Evolutionary conservation across 1,140 invertebrate species (phyloP).

Genomic region (Vanessa atalanta): DNA sequence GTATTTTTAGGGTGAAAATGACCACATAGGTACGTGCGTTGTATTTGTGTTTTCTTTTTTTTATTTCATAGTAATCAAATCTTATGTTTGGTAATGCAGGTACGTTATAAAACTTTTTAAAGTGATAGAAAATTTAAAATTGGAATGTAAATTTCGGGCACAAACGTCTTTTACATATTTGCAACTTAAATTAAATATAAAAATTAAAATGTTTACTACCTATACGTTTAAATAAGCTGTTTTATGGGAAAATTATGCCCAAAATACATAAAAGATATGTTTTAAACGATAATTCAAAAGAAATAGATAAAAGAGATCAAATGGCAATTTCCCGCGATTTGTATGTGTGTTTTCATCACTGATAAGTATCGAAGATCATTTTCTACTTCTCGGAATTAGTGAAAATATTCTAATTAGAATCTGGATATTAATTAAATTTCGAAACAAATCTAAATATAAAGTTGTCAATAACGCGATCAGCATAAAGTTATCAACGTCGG

Average conservation of each 20-base stretch:
- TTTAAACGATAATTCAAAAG: background rate
- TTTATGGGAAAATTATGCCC: background rate
- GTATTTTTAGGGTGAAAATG: too few species aligned
- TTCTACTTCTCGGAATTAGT: constrained; percentile 33
- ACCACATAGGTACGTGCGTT: too few species aligned
- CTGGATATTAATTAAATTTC: constrained; percentile 43
- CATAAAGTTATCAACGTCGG: constrained; percentile 75
- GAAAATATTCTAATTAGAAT: constrained; percentile 28
- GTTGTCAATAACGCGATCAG: constrained; percentile 78
- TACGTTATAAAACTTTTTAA: too few species aligned
- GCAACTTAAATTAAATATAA: too few species aligned
- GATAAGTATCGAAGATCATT: background rate
- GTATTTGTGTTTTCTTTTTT: too few species aligned
- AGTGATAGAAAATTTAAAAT: too few species aligned
- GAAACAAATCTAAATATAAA: constrained; percentile 60
- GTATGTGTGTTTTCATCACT: constrained; percentile 1
- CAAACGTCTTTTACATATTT: too few species aligned
- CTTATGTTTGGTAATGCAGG: too few species aligned
- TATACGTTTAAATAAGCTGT: background rate
- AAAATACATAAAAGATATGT: background rate
- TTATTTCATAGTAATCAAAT: too few species aligned
- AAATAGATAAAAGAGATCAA: background rate
- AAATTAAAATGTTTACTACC: too few species aligned
- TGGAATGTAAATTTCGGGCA: too few species aligned
- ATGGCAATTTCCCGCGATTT: background rate